phyloP scores from a whole-genome alignment of 2,888 invertebrate genomes.

The Trilocha varians region DNA sequence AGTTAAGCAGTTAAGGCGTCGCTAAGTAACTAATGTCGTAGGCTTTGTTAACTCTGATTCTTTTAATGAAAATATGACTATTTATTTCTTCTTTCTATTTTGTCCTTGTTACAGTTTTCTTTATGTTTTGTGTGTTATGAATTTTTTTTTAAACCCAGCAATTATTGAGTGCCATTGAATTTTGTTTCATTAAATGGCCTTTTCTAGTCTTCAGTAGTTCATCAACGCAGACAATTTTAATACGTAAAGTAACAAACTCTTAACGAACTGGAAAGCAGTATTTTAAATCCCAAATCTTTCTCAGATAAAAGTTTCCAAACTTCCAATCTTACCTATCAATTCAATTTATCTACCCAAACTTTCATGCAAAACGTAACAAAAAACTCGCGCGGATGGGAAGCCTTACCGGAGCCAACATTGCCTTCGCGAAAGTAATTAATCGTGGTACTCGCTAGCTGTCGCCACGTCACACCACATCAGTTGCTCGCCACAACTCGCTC shows the following conservation, averaged over 20 bases:
- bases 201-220: no score
- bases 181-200: no score
- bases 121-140: no score
- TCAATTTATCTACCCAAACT: slow-evolving; percentile 21
- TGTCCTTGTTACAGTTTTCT: no score
- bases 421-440: slow-evolving; percentile 64
- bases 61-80: no score
- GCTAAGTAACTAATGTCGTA: slow-evolving; percentile 11
- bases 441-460: slow-evolving; percentile 49
- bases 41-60: no score
- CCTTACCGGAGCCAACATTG: slow-evolving; percentile 39
- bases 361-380: slow-evolving; percentile 42
- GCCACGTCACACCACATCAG: slow-evolving; percentile 60
- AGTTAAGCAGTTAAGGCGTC: slow-evolving; percentile 13
- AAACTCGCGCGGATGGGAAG: slow-evolving; percentile 49
- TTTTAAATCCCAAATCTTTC: background rate
- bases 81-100: no score
- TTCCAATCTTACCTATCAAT: slow-evolving; percentile 19
- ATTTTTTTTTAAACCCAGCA: no score
- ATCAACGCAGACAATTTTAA: no score
- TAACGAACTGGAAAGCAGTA: background rate
- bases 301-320: background rate
- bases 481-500: slow-evolving; percentile 40
- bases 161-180: no score
- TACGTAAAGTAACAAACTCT: no score